Evolutionary conservation across 1,140 invertebrate genomes (phyloP), one percentile per base, ranked within the genome.

Genomic region (Chymomyza costata): DNA sequence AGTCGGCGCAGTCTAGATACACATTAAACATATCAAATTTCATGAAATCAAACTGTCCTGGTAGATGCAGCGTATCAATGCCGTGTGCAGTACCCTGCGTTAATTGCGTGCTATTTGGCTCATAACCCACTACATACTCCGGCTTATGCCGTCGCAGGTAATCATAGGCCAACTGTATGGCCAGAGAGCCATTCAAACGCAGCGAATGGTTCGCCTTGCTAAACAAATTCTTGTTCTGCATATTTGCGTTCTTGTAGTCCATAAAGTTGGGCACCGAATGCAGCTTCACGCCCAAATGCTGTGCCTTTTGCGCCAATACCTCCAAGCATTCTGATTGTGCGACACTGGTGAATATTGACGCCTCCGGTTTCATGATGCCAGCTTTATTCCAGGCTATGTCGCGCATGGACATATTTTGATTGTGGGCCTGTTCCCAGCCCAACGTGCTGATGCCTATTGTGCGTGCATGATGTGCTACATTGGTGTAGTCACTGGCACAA

Each of bases 1-100:
- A 99, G 82, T 99, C 97, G 3, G 97, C 98, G 2, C 97, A 97
- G 86, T 99, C 98, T 37, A 99, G 76, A 80, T 92, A 98, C 80
- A 92, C 97, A 6, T 80, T 65, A 31, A 86, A 85, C 54, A 86
- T 86, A 16, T 86, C 74, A 3, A 82, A 58, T 0, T 78, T 78
- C 10, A 92, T 80, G 6, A 92, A 85, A 71, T 95, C 93, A 48
- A 90, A 93, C 56, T 93, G 86, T 1, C 93, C 94, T 0, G 91
- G 90, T 92, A 93, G 95, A 25, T 84, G 87, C 51, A 89, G 92
- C 1, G 69, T 70, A 2, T 85, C 83, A 15, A 94, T 67, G 5
- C 89, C 91, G 0, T 67, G 54, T 11, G 87, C 80, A 0, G 89
- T 63, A 85, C 80, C 59, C 59, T 70, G 47, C 25, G 81, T 62